Evolutionary conservation across 2,797 vertebrate genomes (phyloP).

Genomic region (Brachyrhaphis roseni): DNA sequence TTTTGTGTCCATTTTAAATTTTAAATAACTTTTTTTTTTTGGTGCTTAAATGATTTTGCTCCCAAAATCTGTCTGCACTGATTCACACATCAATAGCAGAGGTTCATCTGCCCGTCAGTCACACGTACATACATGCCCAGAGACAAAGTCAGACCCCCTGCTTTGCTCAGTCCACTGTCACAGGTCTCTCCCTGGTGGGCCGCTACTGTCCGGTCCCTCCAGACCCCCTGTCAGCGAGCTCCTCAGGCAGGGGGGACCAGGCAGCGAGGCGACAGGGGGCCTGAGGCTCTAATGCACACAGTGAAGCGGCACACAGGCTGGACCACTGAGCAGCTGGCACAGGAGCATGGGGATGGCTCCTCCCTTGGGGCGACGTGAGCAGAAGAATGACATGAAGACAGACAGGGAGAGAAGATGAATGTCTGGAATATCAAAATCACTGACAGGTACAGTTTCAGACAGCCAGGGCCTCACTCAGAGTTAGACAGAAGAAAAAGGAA

Average conservation of each 20-base stretch:
- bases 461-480: conserved; percentile 44
- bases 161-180: conserved; percentile 63
- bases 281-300: conserved; percentile 76
- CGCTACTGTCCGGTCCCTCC: conserved; percentile 72
- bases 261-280: conserved; percentile 72
- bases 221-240: conserved; percentile 75
- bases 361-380: conserved; percentile 67
- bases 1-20: background rate
- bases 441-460: conserved; percentile 69
- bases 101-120: conserved; percentile 49
- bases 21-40: background rate
- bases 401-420: conserved; percentile 67
- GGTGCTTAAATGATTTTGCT: background rate
- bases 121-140: conserved; percentile 25
- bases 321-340: conserved; percentile 80
- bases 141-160: conserved; percentile 51
- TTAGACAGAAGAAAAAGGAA: conserved; percentile 44
- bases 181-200: conserved; percentile 60
- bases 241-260: conserved; percentile 61
- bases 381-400: conserved; percentile 71
- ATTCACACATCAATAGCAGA: conserved; percentile 21
- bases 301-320: conserved; percentile 66
- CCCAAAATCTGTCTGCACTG: background rate
- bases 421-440: conserved; percentile 70
- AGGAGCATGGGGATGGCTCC: conserved; percentile 67